phyloP scores from a whole-genome alignment of 2,888 invertebrate genomes.

The Drosophila sordidula region DNA sequence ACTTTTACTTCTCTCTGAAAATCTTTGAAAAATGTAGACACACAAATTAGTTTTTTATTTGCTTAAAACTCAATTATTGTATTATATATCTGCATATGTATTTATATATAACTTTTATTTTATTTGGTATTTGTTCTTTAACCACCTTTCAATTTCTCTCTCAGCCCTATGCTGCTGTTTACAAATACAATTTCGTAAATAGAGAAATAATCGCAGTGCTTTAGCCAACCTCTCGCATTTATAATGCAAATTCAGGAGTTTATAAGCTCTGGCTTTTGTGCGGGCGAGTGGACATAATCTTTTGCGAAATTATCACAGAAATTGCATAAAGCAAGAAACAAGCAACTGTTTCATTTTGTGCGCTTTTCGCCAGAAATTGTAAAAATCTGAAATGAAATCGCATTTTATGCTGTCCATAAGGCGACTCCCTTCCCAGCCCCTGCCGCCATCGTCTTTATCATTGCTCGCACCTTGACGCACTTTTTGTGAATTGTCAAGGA shows the following conservation, averaged over 20 bases:
- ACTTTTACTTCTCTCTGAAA: too few species aligned
- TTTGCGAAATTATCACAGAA: constrained; percentile 59
- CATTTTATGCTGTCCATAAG: constrained; percentile 63
- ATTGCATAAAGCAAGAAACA: constrained; percentile 53
- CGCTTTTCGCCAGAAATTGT: constrained; percentile 39
- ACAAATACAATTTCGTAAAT: background rate
- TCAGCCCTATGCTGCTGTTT: background rate
- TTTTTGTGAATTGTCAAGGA: constrained; percentile 60
- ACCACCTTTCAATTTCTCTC: background rate
- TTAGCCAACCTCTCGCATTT: background rate
- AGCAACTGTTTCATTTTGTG: constrained; percentile 44
- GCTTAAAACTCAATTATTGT: too few species aligned
- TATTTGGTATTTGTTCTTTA: background rate
- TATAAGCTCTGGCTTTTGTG: constrained; percentile 34
- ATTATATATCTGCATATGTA: too few species aligned
- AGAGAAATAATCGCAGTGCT: background rate
- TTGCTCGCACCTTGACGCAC: constrained; percentile 67
- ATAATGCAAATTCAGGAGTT: constrained; percentile 20
- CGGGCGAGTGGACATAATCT: constrained; percentile 16
- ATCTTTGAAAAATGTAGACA: too few species aligned
- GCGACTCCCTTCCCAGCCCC: constrained; percentile 15
- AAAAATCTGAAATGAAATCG: constrained; percentile 69
- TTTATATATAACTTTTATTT: background rate
- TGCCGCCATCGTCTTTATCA: constrained; percentile 47
- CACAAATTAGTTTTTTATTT: too few species aligned